Conservation (phyloP, 2,888 invertebrate genomes). For the Sphaeridia pumilis region DNA sequence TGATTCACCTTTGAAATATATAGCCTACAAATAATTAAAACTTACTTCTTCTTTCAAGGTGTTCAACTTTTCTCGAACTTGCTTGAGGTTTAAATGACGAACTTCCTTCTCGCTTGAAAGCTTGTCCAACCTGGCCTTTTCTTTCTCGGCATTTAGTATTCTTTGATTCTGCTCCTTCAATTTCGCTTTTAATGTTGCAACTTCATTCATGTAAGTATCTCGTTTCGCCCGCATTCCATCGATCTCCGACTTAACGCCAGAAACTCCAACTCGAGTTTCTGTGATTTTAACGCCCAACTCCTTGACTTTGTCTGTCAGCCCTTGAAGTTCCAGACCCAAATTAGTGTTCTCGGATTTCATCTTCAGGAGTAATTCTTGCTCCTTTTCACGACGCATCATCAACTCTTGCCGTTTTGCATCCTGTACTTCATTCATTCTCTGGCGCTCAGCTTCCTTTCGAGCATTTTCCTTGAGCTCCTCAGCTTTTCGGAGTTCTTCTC, state of each 20-base stretch:
- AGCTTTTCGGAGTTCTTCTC: conserved; percentile 65
- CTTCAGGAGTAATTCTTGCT: conserved; percentile 70
- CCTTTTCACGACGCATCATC: conserved; percentile 70
- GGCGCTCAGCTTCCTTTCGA: conserved; percentile 81
- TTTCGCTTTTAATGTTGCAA: conserved; percentile 66
- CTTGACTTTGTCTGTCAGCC: conserved; percentile 59
- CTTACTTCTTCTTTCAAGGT: conserved; percentile 55
- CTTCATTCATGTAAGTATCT: conserved; percentile 77
- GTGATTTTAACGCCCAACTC: conserved; percentile 70
- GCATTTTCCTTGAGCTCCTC: conserved; percentile 70
- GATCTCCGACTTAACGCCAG: conserved; percentile 85
- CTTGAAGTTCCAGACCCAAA: conserved; percentile 54
- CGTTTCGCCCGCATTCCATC: conserved; percentile 87
- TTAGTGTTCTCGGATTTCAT: conserved; percentile 79
- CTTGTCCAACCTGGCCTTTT: conserved; percentile 46
- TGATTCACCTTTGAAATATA: not conserved
- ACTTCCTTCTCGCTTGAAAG: conserved; percentile 34
- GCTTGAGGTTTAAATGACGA: conserved; percentile 55
- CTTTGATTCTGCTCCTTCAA: conserved; percentile 74
- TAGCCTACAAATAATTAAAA: too few relatives aligned
- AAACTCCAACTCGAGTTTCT: conserved; percentile 73
- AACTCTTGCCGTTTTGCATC: conserved; percentile 79
- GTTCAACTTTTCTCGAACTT: conserved; percentile 57
- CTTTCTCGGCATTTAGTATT: conserved; percentile 65
- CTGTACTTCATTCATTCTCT: conserved; percentile 92